Base-by-base conservation (phyloP, 2,888 invertebrate species). In the Mimumesa dahlbomi region DNA sequence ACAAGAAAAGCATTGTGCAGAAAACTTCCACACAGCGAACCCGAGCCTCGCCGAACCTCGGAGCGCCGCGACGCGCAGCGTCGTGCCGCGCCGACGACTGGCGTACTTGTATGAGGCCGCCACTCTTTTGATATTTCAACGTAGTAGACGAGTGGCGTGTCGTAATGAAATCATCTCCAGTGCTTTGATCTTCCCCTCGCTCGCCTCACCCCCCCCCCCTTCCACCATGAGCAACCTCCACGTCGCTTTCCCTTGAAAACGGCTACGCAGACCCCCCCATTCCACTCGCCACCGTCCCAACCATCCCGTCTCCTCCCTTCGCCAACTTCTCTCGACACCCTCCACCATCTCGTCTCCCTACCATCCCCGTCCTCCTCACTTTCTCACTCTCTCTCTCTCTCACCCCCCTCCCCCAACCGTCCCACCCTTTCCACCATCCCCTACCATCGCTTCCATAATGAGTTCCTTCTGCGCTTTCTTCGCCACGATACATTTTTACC, bases 91-190 rank as follows among this genome's bases (percentile, higher is more conserved):
- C 73, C 73, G 72, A 74, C 79, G 76, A 79, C 79, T 79, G 65
- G 70, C 67, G 76, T 76, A 76, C 79, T 77, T 75, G 81, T 75
- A 74, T 45, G 79, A 73, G 73, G 70, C 79, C 76, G 75, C 75
- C 83, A 87, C 85, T 88, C 86, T 88, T 89, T 86, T 89, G 87
- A 89, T 88, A 89, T 87, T 88, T 87, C 86, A 87, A 84, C 84
- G 83, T 79, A 86, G 85, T 84, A 85, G 84, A 85, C 86, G 85
- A 87, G 86, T 87, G 85, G 84, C 84, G 85, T 84, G 86, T 85
- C 84, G 83, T 89, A 89, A 89, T 89, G 86, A 88, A 89, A 89
- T 89, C 86, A 89, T 88, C 87, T 84, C 83, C 82, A 82, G 81
- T 82, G 84, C 89, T 89, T 89, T 89, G 89, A 89, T 89, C 89